phyloP scores from a whole-genome alignment of 2,797 vertebrate genomes.

The Galaxias olidus region DNA sequence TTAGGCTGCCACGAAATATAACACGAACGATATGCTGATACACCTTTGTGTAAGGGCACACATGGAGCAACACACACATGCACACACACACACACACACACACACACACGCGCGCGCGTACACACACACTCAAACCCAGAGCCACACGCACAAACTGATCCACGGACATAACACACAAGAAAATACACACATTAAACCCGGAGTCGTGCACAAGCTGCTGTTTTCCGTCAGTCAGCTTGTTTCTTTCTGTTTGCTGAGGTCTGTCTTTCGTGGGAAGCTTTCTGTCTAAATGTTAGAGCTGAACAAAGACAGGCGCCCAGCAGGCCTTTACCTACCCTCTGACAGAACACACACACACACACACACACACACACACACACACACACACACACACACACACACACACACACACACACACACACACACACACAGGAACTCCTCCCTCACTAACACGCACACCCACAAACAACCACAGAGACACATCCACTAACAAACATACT shows the following conservation, averaged over 20 bases:
- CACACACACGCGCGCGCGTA: not conserved
- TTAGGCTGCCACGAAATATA: no score
- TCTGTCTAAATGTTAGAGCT: constrained; percentile 1
- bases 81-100: not conserved
- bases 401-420: not conserved
- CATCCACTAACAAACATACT: not conserved
- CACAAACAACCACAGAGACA: not conserved
- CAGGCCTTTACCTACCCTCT: not conserved
- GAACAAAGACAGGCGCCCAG: not conserved
- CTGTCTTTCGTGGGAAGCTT: not conserved
- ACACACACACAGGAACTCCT: not conserved
- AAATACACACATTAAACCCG: not conserved
- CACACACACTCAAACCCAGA: not conserved
- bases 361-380: not conserved
- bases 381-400: not conserved
- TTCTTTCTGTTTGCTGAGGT: not conserved
- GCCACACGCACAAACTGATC: not conserved
- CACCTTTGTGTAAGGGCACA: not conserved
- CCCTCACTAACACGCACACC: not conserved
- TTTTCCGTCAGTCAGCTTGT: not conserved
- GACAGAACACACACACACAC: no score
- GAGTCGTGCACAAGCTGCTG: not conserved
- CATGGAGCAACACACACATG: not conserved
- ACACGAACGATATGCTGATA: no score
- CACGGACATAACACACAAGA: not conserved